Conservation (phyloP, 2,797 vertebrate species). For the Chloroceryle amazona region DNA sequence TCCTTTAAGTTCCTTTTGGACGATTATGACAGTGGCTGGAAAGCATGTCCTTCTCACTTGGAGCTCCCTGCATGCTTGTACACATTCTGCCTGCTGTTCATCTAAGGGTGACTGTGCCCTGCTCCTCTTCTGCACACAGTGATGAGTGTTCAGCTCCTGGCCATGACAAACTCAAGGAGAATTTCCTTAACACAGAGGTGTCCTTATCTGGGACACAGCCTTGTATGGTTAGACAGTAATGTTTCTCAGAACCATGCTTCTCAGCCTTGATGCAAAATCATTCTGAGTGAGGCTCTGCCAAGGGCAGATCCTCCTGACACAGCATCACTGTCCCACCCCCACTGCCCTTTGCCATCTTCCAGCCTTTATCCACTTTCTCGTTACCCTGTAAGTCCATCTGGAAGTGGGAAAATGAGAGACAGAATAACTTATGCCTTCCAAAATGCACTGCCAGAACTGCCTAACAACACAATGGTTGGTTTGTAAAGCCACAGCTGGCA, state of each 20-base stretch:
- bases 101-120: neutral
- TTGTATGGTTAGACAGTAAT: neutral
- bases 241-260: neutral
- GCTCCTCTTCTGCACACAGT: neutral
- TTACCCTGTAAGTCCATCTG: neutral
- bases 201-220: neutral
- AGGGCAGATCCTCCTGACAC: neutral
- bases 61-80: fast-evolving
- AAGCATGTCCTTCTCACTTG: neutral
- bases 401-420: neutral
- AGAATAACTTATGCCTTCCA: neutral
- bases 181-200: neutral
- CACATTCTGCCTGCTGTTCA: neutral
- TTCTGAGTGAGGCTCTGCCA: neutral
- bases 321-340: neutral
- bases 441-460: neutral
- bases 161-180: neutral
- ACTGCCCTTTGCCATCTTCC: neutral
- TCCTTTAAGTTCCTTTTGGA: neutral
- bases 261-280: neutral
- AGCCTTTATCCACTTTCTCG: neutral
- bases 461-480: neutral
- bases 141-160: neutral
- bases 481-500: neutral
- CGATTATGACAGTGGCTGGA: neutral